phyloP scores from a whole-genome alignment of 2,113 vertebrate genomes.

The Herpailurus yagouaroundi region DNA sequence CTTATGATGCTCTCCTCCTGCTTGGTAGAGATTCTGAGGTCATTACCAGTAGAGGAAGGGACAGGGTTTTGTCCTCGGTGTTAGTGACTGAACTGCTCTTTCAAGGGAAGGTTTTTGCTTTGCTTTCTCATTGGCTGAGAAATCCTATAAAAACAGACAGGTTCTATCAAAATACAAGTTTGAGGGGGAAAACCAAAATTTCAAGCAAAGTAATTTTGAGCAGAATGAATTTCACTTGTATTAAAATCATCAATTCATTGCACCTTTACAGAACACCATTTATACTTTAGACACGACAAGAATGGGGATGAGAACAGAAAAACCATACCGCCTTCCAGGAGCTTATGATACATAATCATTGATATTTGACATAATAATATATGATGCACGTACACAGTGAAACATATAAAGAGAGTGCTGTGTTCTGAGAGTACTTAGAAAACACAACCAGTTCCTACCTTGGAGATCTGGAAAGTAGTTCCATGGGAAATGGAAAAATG shows the following conservation, averaged over 20 bases:
- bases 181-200: neutral
- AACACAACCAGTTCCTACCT: neutral
- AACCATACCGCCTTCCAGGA: neutral
- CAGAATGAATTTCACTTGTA: neutral
- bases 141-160: neutral
- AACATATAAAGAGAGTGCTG: neutral
- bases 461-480: neutral
- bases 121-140: neutral
- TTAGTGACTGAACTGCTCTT: neutral
- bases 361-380: neutral
- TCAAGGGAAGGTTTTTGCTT: neutral
- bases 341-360: neutral
- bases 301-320: neutral
- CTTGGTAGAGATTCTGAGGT: neutral
- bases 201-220: neutral
- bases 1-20: neutral
- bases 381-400: rapidly evolving
- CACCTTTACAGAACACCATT: neutral
- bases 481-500: neutral
- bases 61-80: neutral
- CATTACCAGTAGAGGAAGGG: neutral
- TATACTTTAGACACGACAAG: neutral
- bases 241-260: neutral
- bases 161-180: neutral
- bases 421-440: neutral